Conservation (phyloP, 1,140 invertebrate genomes). For the Conus ventricosus region DNA sequence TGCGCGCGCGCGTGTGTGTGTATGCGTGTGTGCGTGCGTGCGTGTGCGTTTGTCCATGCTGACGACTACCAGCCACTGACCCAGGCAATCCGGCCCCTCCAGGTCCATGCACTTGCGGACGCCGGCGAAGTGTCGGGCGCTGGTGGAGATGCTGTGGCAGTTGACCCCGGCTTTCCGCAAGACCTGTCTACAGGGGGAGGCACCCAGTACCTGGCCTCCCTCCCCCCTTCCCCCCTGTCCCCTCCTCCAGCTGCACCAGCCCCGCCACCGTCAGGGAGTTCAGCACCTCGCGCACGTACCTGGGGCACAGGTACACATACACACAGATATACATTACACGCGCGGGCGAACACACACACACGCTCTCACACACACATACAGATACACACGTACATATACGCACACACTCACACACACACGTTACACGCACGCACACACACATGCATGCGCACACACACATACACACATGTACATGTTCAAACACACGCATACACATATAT, state of each 20-base stretch:
- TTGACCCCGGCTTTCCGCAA: not conserved
- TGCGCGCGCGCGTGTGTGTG: too few species aligned
- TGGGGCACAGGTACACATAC: not conserved
- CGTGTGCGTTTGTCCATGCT: not conserved
- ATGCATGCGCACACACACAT: not conserved
- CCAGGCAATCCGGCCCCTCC: not conserved
- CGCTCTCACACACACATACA: too few species aligned
- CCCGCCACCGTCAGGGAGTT: not conserved
- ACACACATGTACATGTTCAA: too few species aligned
- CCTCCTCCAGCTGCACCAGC: slow-evolving; percentile 20
- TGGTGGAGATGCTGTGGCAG: not conserved
- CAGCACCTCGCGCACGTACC: slow-evolving; percentile 21
- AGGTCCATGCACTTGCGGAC: not conserved
- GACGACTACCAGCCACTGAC: not conserved
- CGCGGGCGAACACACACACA: too few species aligned
- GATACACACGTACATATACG: too few species aligned
- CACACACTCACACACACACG: too few species aligned
- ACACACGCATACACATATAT: not conserved
- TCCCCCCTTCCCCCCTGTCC: not conserved
- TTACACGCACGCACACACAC: not conserved
- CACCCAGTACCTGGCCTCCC: not conserved
- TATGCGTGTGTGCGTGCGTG: not conserved
- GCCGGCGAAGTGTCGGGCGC: not conserved
- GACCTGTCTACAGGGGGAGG: not conserved
- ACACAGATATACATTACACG: too few species aligned